Conservation (phyloP, 2,888 invertebrate genomes). For the Orchestes rusci region DNA sequence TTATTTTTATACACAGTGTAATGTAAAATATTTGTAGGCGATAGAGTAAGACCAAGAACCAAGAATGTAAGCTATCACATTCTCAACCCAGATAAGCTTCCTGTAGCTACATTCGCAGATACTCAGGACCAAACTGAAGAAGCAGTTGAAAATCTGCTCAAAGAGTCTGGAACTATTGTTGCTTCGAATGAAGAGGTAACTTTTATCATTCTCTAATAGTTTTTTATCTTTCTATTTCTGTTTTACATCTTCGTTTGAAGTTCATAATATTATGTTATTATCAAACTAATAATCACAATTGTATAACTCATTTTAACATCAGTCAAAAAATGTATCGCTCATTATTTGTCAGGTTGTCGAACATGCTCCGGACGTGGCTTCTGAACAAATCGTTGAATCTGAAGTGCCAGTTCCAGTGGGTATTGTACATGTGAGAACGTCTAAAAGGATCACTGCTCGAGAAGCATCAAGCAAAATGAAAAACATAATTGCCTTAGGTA, state of each 20-base stretch:
- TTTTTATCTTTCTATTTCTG: conserved; percentile 1
- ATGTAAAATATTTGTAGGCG: no score
- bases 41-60: conserved; percentile 52
- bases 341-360: conserved; percentile 24
- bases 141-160: conserved; percentile 36
- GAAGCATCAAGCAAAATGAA: no score
- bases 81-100: conserved; percentile 47
- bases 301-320: no score
- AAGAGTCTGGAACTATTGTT: conserved; percentile 26
- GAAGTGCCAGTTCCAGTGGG: conserved; percentile 33
- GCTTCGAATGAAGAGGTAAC: conserved; percentile 28
- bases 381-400: conserved; percentile 36
- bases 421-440: conserved; percentile 31
- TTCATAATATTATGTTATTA: neutral
- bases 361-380: conserved; percentile 35
- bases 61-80: conserved; percentile 60
- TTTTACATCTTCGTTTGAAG: neutral
- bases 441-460: no score
- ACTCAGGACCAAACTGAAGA: conserved; percentile 31
- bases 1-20: no score
- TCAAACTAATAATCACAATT: no score
- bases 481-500: no score
- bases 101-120: conserved; percentile 48
- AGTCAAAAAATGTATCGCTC: no score
- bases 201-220: conserved; percentile 3